Evolutionary conservation across 2,888 invertebrate species (phyloP).

Genomic region (Gibbula magus): DNA sequence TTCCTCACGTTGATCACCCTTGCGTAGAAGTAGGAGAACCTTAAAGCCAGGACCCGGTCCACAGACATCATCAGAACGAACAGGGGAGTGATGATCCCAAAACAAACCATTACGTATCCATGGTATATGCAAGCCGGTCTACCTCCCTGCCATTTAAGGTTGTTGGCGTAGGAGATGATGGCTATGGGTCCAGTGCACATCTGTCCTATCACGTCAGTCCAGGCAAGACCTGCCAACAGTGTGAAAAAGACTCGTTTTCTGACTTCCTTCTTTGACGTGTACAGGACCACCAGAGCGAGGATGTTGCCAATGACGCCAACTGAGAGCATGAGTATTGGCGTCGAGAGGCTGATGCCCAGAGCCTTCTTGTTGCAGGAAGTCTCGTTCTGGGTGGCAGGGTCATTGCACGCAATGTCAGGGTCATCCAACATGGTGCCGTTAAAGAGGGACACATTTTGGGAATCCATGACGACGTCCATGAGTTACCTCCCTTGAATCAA

Average conservation of each 20-base stretch:
- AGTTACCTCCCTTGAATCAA: not conserved
- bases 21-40: constrained; percentile 70
- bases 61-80: constrained; percentile 74
- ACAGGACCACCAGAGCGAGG: constrained; percentile 71
- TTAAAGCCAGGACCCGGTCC: constrained; percentile 71
- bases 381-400: constrained; percentile 29
- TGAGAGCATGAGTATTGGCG: constrained; percentile 61
- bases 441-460: not conserved
- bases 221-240: constrained; percentile 70
- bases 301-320: constrained; percentile 72
- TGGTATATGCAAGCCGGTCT: constrained; percentile 70
- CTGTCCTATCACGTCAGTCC: constrained; percentile 74
- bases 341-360: constrained; percentile 57
- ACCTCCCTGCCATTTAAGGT: constrained; percentile 71
- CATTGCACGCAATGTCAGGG: constrained; percentile 41
- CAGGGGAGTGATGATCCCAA: constrained; percentile 71
- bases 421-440: constrained; percentile 14
- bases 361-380: constrained; percentile 48
- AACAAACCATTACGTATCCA: constrained; percentile 73
- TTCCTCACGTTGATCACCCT: constrained; percentile 59
- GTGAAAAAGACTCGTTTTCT: constrained; percentile 71
- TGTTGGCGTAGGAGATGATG: constrained; percentile 66
- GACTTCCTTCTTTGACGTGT: constrained; percentile 63
- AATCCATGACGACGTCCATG: not conserved
- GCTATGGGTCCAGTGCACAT: constrained; percentile 68